Evolutionary conservation across 1,140 invertebrate genomes (phyloP), one percentile per base, ranked within the genome.

Genomic region (Nephila pilipes): DNA sequence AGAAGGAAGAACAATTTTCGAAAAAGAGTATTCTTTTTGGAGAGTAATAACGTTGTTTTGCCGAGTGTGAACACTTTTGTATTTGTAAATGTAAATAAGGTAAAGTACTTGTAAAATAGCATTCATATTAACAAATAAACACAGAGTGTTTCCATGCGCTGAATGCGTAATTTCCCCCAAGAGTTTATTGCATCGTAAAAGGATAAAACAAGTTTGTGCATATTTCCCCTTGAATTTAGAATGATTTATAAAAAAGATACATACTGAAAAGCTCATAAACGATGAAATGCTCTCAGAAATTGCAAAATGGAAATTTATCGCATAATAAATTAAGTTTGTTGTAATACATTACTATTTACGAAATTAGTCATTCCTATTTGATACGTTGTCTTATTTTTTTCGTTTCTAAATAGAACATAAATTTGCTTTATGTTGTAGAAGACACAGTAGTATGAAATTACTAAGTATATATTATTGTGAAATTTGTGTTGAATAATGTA

Each of bases 171-270:
- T 87, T 87, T 87, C 38, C 32, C 57, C 29, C 20, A 6, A 57
- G 10, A 20, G 55, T 87, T 87, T 87, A 85, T 85, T 81, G 80
- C 80, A 81, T n/a, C 80, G 38, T 81, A 81, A 81, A 81, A 81
- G 12, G 38, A 22, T 55, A 81, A 54, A 81, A 54, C 22, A 81
- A 81, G 8, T 46, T 55, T 81, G 25, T n/a, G 36, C 14, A 20
- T 54, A 20, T 54, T 54, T 55, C 25, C 36, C 8, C 4, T 14
- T 22, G n/a, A 25, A 75, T 75, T 46, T 81, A 81, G 69, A 81
- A 46, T 81, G 36, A 55, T 55, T 55, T 81, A 54, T 81, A 54
- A 65, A 12, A 46, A 38, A 36, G n/a, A 18, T 81, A 81, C 46
- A 8, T 22, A 81, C 2, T 54, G 46, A 46, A 81, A 81, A 14